phyloP scores from a whole-genome alignment of 2,113 vertebrate genomes.

The Chamaea fasciata region DNA sequence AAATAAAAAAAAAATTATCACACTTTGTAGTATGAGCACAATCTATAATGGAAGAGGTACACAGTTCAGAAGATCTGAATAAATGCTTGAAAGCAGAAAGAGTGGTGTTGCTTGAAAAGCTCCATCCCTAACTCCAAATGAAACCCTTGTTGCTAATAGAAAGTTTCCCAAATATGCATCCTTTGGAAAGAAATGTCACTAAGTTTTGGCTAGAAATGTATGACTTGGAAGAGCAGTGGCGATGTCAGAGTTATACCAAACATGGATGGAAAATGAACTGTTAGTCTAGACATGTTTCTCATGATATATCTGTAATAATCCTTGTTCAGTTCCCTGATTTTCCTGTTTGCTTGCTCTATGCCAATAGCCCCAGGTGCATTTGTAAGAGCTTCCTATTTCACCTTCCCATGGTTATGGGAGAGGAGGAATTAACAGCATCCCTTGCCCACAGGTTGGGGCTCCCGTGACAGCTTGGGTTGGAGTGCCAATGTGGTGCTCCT shows the following conservation, averaged over 20 bases:
- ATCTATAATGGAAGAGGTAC: neutral
- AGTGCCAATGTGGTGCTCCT: neutral
- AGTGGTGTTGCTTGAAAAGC: neutral
- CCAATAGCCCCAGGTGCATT: neutral
- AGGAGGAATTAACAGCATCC: neutral
- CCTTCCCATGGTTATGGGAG: neutral
- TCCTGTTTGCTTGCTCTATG: neutral
- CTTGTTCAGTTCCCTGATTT: neutral
- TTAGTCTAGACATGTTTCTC: neutral
- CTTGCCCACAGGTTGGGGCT: neutral
- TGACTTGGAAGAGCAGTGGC: neutral
- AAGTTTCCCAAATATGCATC: neutral
- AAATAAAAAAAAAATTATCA: neutral
- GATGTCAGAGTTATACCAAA: neutral
- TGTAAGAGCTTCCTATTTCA: neutral
- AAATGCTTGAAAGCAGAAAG: neutral
- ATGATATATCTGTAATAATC: neutral
- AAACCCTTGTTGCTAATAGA: neutral
- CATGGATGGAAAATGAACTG: neutral
- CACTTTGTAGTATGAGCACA: neutral
- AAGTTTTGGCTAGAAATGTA: neutral
- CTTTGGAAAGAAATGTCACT: neutral
- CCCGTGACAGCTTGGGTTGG: neutral
- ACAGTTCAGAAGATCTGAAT: neutral
- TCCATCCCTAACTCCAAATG: neutral